A percentile compares a stretch with the other conserved stretches of the same genome.
phyloP scores from a whole-genome alignment of 2,113 vertebrate species.

The Zeus faber region DNA sequence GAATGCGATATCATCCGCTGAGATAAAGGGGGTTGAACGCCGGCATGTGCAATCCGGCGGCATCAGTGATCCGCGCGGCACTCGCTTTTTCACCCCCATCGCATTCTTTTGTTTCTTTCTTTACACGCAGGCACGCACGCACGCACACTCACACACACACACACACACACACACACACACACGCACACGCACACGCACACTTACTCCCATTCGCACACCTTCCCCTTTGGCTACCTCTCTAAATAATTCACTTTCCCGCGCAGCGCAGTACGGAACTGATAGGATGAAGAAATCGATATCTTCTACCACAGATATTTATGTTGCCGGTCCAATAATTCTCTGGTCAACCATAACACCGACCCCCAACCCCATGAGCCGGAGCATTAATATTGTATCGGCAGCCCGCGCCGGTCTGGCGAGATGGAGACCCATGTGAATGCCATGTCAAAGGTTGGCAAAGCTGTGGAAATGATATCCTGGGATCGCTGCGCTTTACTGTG shows the following conservation, averaged over 20 bases:
- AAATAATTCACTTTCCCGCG: slow-evolving; percentile 51
- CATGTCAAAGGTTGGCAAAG: neutral
- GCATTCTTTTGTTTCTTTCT: neutral
- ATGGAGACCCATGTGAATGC: slow-evolving; percentile 8
- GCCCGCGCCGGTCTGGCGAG: neutral
- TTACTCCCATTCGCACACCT: slow-evolving; percentile 15
- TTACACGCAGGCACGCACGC: slow-evolving; percentile 4
- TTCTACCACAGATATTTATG: neutral
- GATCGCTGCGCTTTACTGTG: neutral
- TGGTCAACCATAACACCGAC: slow-evolving; percentile 4
- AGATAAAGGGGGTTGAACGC: slow-evolving; percentile 4
- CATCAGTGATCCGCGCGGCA: too few species aligned
- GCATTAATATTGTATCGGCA: slow-evolving; percentile 17
- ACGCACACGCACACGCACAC: slow-evolving; percentile 28
- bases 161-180: slow-evolving; percentile 4
- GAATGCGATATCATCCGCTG: slow-evolving; percentile 1
- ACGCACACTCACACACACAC: neutral
- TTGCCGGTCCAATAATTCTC: slow-evolving; percentile 13
- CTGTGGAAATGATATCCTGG: neutral
- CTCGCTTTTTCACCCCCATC: too few species aligned
- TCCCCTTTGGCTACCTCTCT: slow-evolving; percentile 22
- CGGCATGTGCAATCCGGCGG: neutral
- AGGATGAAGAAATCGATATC: slow-evolving; percentile 5
- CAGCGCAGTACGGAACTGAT: slow-evolving; percentile 11
- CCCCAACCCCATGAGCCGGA: slow-evolving; percentile 4